These are phyloP conservation scores for Hydrozoanthus gracilis DNA, from an alignment of 92 coral and sea anemone genomes.

Conservation along the genomic window DNA sequence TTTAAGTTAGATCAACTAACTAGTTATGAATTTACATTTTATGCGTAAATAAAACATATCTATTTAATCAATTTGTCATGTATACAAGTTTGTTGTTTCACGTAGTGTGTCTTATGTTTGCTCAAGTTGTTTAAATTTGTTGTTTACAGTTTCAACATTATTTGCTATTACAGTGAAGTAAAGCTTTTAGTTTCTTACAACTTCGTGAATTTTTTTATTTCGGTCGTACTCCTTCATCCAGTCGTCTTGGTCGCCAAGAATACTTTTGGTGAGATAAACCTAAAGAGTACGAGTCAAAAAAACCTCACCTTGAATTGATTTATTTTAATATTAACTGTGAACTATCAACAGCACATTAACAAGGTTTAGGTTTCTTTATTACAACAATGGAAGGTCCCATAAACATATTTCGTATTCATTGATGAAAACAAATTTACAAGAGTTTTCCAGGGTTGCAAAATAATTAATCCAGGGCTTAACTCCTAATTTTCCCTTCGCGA, in stretches of 20 bases:
- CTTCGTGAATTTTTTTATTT: slow-evolving; percentile 71
- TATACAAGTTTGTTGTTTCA: too few relatives aligned
- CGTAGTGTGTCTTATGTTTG: too few relatives aligned
- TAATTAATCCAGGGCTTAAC: too few relatives aligned
- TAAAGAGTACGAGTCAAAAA: slow-evolving; percentile 22
- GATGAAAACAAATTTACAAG: background rate
- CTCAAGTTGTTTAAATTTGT: too few relatives aligned
- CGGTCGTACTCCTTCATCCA: slow-evolving; percentile 63
- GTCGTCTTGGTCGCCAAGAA: slow-evolving; percentile 51
- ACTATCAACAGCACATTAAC: background rate
- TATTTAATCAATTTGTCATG: too few relatives aligned
- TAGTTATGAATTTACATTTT: too few relatives aligned
- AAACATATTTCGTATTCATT: background rate
- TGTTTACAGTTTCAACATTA: background rate
- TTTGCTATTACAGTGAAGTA: slow-evolving; percentile 7
- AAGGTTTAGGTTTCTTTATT: background rate
- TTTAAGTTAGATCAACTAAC: too few relatives aligned
- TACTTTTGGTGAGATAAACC: slow-evolving; percentile 50
- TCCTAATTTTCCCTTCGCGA: too few relatives aligned
- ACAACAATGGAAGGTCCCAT: background rate
- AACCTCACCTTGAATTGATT: slow-evolving; percentile 19
- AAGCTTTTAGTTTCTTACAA: slow-evolving; percentile 58
- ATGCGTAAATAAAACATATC: too few relatives aligned
- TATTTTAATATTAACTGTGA: background rate
- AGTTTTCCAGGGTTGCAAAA: too few relatives aligned